phyloP scores from a whole-genome alignment of 1,140 invertebrate species.

The Scaptomyza montana region DNA sequence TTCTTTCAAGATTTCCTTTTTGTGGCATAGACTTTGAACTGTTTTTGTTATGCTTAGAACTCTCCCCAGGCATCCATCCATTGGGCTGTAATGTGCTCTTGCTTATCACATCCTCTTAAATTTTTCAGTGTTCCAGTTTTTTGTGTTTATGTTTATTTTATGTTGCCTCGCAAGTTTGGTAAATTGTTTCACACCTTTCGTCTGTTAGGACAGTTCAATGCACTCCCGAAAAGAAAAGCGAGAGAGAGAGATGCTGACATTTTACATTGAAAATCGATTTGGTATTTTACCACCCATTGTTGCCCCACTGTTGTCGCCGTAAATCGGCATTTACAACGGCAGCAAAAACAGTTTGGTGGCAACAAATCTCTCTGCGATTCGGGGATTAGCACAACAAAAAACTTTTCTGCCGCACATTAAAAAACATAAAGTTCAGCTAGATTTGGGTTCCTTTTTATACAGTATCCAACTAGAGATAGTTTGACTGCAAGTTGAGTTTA shows the following conservation, averaged over 20 bases:
- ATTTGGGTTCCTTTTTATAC: conserved; percentile 38
- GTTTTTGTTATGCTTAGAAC: too few species aligned
- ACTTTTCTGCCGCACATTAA: conserved; percentile 52
- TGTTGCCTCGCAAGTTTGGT: background rate
- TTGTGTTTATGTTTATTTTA: conserved; percentile 42
- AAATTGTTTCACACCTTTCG: conserved; percentile 60
- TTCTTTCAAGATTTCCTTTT: background rate
- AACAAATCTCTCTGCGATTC: conserved; percentile 40
- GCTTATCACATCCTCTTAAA: background rate
- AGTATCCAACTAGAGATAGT: conserved; percentile 14
- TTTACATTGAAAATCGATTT: conserved; percentile 54
- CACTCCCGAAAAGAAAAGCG: conserved; percentile 10
- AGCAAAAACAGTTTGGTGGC: conserved; percentile 43
- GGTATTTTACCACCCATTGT: conserved; percentile 48
- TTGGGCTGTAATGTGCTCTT: conserved; percentile 2
- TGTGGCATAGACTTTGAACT: too few species aligned
- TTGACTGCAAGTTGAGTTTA: conserved; percentile 50
- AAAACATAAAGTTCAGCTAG: conserved; percentile 57
- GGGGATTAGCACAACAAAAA: conserved; percentile 49
- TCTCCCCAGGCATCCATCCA: conserved; percentile 57
- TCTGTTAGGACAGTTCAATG: conserved; percentile 49
- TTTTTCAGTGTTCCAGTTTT: conserved; percentile 36
- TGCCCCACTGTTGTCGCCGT: too few species aligned
- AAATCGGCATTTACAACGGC: too few species aligned
- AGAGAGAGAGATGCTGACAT: background rate